phyloP scores from a whole-genome alignment of 2,888 invertebrate genomes.

The Limnephilus lunatus region DNA sequence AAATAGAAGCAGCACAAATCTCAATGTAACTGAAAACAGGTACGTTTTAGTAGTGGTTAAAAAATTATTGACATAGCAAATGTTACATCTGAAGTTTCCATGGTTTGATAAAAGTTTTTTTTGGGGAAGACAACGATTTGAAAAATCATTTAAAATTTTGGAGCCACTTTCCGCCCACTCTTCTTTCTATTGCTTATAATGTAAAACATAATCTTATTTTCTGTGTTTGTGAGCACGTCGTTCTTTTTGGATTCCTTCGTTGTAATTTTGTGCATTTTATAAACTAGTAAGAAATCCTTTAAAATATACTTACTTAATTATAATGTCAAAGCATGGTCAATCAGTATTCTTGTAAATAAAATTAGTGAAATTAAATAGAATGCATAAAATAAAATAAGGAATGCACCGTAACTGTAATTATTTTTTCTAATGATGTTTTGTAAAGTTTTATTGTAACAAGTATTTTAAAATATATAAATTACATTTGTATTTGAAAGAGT shows the following conservation, averaged over 20 bases:
- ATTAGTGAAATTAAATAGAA: background rate
- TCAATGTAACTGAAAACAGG: background rate
- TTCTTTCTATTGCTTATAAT: constrained; percentile 27
- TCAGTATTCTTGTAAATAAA: background rate
- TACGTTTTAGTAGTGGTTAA: background rate
- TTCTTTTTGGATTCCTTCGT: constrained; percentile 5
- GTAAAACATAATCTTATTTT: background rate
- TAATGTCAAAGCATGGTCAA: background rate
- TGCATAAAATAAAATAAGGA: background rate
- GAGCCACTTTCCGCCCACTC: constrained; percentile 40
- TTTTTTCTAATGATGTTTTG: background rate
- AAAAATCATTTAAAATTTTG: background rate
- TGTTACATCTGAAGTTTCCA: background rate
- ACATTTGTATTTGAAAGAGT: background rate
- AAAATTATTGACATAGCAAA: background rate
- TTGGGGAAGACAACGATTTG: background rate
- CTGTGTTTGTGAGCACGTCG: constrained; percentile 26
- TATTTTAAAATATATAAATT: background rate
- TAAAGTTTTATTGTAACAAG: background rate
- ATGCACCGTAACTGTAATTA: background rate
- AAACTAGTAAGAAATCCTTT: background rate
- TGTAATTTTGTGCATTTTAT: constrained; percentile 12
- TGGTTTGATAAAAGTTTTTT: background rate
- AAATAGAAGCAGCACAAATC: background rate
- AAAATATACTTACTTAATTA: background rate